Evolutionary conservation across 2,113 vertebrate genomes (phyloP).

Genomic region (cat (Felis catus)): F.catus_Fca126_mat1.0 CM031419.1:75504001-75504500

Average conservation of each 20-base stretch:
- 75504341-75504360: neutral
- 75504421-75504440: neutral
- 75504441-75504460: neutral
- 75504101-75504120: neutral
- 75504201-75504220: neutral
- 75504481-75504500: neutral
- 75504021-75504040: neutral
- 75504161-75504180: neutral
- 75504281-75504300: neutral
- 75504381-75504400: neutral
- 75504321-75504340: neutral
- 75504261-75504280: neutral
- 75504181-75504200: neutral
- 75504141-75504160: neutral
- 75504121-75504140: neutral
- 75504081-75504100: neutral
- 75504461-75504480: neutral
- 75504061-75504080: neutral
- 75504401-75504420: neutral
- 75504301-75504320: neutral
- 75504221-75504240: neutral
- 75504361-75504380: neutral
- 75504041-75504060: neutral
- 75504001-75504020: neutral
- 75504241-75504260: neutral